phyloP scores from a whole-genome alignment of 2,888 invertebrate genomes.

The Tuberolachnus salignus region DNA sequence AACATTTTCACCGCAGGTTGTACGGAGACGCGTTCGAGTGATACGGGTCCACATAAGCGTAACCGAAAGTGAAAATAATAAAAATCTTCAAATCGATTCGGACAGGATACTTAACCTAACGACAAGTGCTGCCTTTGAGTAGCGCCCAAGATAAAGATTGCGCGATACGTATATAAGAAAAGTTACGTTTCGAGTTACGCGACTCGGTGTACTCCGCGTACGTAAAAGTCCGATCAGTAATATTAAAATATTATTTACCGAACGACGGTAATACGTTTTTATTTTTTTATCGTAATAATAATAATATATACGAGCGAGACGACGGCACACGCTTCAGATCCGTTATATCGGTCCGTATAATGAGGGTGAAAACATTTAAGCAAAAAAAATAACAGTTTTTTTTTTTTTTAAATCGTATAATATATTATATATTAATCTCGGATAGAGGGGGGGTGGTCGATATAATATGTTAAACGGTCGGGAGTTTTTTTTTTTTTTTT shows the following conservation, averaged over 20 bases:
- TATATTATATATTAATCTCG: slow-evolving; percentile 1
- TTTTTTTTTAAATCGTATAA: too few relatives aligned
- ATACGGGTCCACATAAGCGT: too few relatives aligned
- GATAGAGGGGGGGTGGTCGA: not conserved
- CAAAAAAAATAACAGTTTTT: too few relatives aligned
- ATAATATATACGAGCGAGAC: not conserved
- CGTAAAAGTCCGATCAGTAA: not conserved
- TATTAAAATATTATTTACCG: slow-evolving; percentile 11
- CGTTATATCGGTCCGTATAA: not conserved
- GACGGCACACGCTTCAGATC: not conserved
- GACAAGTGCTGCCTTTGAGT: too few relatives aligned
- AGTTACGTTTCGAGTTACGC: not conserved
- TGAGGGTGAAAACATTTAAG: not conserved
- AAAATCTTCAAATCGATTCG: slow-evolving; percentile 12
- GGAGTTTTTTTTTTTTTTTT: not conserved
- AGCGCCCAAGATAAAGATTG: not conserved
- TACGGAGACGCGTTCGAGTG: not conserved
- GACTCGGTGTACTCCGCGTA: not conserved
- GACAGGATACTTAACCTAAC: not conserved
- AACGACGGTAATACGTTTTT: not conserved
- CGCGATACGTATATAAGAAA: not conserved
- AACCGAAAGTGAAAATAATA: not conserved
- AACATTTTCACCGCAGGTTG: not conserved
- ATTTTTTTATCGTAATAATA: not conserved
- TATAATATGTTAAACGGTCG: not conserved